These are phyloP conservation scores for Myzus persicae DNA, from an alignment of 1,140 invertebrate genomes.

Conservation along the genomic window DNA sequence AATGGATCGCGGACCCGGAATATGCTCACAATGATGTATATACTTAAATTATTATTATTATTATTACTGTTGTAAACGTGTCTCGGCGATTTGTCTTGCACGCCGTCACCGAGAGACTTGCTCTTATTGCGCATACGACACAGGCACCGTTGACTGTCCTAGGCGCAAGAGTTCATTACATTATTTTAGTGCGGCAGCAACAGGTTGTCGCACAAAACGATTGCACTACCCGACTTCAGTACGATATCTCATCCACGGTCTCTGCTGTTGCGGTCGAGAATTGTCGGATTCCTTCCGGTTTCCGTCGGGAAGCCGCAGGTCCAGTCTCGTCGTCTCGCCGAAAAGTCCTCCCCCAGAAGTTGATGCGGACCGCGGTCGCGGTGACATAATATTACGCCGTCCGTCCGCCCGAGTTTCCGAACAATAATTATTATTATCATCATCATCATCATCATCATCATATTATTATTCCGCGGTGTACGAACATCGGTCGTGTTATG, in stretches of 20 bases:
- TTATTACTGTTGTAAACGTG: neutral
- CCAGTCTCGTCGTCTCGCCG: neutral
- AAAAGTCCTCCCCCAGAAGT: neutral
- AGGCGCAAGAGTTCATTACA: neutral
- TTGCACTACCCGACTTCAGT: neutral
- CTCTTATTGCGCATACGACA: too few relatives aligned
- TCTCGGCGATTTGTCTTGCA: neutral
- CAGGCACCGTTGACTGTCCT: neutral
- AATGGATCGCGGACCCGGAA: neutral
- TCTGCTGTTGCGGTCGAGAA: neutral
- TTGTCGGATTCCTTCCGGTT: neutral
- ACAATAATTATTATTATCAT: neutral
- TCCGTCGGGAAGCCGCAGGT: neutral
- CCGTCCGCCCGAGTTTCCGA: neutral
- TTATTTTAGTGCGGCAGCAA: too few relatives aligned
- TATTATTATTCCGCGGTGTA: too few relatives aligned
- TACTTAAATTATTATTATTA: constrained; percentile 6
- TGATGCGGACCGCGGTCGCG: neutral
- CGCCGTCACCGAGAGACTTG: neutral
- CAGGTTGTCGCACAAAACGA: neutral
- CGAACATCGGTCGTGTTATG: neutral
- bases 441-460: too few relatives aligned
- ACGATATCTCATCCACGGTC: neutral
- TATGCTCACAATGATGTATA: neutral
- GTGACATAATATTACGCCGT: neutral